Conservation (phyloP, 30 jellyfish, hydroid and myxozoan species). For the Aurelia aurita complex sp. Pacific region DNA sequence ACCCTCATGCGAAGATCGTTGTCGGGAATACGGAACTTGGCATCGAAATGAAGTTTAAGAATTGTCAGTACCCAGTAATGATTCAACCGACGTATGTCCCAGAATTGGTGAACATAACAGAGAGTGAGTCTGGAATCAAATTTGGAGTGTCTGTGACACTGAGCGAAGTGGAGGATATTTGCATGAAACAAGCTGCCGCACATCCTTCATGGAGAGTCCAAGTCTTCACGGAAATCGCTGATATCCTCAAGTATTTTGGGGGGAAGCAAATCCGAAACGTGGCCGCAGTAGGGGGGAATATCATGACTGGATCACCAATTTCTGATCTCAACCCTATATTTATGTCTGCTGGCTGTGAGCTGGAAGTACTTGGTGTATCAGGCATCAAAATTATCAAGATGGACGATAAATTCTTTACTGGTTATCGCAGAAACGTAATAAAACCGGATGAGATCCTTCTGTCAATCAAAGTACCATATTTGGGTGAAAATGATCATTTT, state of each 20-base stretch:
- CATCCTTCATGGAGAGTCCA: conserved; percentile 40
- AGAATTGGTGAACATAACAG: conserved; percentile 14
- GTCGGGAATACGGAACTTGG: conserved; percentile 38
- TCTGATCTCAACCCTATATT: conserved; percentile 43
- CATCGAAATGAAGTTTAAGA: conserved; percentile 24
- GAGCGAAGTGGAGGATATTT: conserved; percentile 16
- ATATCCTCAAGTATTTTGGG: conserved; percentile 26
- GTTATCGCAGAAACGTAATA: conserved; percentile 25
- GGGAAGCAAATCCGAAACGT: conserved; percentile 49
- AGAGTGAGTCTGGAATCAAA: conserved; percentile 13
- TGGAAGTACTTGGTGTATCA: conserved; percentile 1
- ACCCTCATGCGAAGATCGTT: conserved; percentile 45
- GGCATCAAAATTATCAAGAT: conserved; percentile 4
- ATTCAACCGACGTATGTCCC: conserved; percentile 22
- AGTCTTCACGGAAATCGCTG: conserved; percentile 26
- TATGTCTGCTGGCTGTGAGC: conserved; percentile 33
- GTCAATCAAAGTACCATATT: conserved; percentile 34
- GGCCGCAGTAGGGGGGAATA: conserved; percentile 43
- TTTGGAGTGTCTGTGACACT: conserved; percentile 37
- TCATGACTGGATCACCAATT: conserved; percentile 40
- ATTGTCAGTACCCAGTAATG: conserved; percentile 43
- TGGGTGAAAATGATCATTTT: conserved; percentile 27
- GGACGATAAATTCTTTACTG: conserved; percentile 40
- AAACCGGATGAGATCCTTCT: conserved; percentile 36
- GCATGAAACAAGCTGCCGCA: conserved; percentile 5